Evolutionary conservation across 1,140 invertebrate species (phyloP).

Genomic region (Brachionus koreanus): DNA sequence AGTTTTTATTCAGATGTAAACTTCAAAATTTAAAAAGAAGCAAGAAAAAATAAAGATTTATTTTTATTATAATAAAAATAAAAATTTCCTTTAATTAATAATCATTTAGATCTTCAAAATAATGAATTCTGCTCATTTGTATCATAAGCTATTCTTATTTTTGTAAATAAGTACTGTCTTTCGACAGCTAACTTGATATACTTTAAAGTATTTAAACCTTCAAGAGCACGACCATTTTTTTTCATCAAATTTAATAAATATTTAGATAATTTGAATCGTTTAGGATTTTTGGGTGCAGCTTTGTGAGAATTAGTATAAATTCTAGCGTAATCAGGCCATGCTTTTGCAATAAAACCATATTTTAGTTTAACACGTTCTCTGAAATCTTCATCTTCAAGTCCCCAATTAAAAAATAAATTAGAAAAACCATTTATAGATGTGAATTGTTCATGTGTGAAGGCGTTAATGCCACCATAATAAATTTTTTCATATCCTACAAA

Average conservation of each 20-base stretch:
- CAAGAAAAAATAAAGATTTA: no score
- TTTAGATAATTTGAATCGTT: neutral
- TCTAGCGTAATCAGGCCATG: neutral
- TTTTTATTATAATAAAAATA: no score
- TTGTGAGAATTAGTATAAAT: neutral
- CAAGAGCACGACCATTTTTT: neutral
- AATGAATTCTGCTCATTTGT: no score
- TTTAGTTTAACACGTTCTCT: neutral
- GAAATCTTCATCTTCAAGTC: slow-evolving; percentile 48
- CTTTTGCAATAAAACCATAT: slow-evolving; percentile 53
- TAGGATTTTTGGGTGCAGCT: neutral
- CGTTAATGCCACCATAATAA: slow-evolving; percentile 42
- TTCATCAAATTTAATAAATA: neutral
- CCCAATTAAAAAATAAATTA: slow-evolving; percentile 45
- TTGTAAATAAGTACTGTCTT: neutral
- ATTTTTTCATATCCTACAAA: neutral
- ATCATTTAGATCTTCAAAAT: no score
- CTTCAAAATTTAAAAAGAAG: no score
- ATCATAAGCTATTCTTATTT: neutral
- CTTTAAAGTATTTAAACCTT: neutral
- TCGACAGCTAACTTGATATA: neutral
- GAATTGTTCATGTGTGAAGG: slow-evolving; percentile 15
- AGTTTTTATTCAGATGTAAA: no score
- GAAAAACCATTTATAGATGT: slow-evolving; percentile 42
- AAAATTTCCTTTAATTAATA: no score